Conservation (phyloP, 2,888 invertebrate genomes). For the Chalcis sispes region DNA sequence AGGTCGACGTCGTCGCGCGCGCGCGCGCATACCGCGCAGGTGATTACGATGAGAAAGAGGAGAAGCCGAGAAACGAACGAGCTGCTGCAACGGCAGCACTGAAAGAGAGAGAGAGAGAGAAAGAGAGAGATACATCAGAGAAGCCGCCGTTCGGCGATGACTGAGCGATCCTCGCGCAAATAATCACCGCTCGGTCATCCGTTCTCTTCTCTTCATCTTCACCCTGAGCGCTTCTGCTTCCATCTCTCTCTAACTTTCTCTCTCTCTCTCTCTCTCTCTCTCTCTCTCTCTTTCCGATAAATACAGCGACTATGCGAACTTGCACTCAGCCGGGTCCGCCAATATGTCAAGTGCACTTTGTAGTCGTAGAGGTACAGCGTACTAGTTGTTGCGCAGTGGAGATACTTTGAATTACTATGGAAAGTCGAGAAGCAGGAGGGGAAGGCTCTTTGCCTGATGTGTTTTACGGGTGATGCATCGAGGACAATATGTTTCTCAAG, state of each 20-base stretch:
- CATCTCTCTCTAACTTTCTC: neutral
- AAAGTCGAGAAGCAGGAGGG: no score
- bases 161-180: conserved; percentile 71
- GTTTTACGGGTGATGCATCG: conserved; percentile 10
- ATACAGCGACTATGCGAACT: neutral
- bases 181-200: conserved; percentile 66
- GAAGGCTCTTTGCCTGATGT: conserved; percentile 37
- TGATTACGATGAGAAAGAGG: conserved; percentile 68
- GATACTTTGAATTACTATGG: no score
- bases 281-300: neutral
- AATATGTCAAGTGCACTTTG: conserved; percentile 8
- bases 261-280: no score
- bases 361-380: neutral
- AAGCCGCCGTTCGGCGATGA: conserved; percentile 67
- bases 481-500: conserved; percentile 6
- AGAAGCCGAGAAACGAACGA: conserved; percentile 61
- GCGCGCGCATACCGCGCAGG: conserved; percentile 60
- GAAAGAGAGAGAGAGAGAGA: conserved; percentile 12
- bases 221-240: neutral
- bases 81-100: conserved; percentile 61
- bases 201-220: neutral
- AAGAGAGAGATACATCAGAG: conserved; percentile 43
- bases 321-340: neutral
- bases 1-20: conserved; percentile 61
- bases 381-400: neutral